Conservation (phyloP, 2,888 invertebrate genomes). For the Julus scandinavius region DNA sequence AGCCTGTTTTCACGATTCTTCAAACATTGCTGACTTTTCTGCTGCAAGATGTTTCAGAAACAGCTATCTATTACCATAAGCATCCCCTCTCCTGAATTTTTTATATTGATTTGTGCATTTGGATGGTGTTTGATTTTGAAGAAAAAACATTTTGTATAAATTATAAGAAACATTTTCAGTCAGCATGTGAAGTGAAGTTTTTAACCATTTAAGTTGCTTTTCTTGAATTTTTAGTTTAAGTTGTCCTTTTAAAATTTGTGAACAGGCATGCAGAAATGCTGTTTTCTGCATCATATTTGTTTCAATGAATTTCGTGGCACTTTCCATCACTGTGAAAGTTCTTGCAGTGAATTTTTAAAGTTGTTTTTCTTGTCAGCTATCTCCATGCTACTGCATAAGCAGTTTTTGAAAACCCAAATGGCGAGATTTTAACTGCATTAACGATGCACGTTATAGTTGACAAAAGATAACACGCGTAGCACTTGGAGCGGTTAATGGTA, state of each 20-base stretch:
- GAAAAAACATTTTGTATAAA: not conserved
- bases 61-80: not conserved
- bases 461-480: not conserved
- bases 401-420: not conserved
- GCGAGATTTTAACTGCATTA: not conserved
- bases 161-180: not conserved
- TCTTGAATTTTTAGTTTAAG: not conserved
- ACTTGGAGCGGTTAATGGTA: not conserved
- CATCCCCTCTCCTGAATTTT: not conserved
- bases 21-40: not conserved
- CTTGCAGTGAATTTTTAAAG: not conserved
- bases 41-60: not conserved
- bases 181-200: not conserved
- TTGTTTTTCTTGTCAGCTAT: not conserved
- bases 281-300: not conserved
- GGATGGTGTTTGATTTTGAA: not conserved
- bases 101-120: not conserved
- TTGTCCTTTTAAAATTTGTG: not conserved
- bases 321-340: not conserved
- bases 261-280: not conserved
- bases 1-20: not conserved
- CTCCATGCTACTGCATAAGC: not conserved
- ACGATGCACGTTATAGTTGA: not conserved
- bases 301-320: not conserved
- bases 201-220: conserved; percentile 6